Evolutionary conservation across 2,113 vertebrate genomes (phyloP), one percentile per base, ranked within the genome.

Genomic region (Sitta europaea): DNA sequence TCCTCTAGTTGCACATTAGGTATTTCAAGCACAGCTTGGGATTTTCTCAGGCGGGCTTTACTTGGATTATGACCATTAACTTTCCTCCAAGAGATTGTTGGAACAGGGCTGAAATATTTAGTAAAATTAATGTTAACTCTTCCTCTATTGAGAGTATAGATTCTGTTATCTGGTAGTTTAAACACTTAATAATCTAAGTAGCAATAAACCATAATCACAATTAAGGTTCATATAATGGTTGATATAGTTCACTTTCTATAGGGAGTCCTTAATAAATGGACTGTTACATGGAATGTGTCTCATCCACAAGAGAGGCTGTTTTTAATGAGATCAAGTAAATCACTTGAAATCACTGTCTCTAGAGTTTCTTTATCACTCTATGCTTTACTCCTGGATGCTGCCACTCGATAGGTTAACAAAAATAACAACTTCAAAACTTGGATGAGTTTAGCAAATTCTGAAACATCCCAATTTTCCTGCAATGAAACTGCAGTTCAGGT

Each of bases 21-120:
- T 83, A 99, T 99, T 97, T 99, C 99, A 87, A 99, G 98, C 53
- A 99, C 98, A 3, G 99, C 99, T 97, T 99, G 99, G 38, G 99
- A 99, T 97, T 99, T 99, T 92, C 99, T 98, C 62, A 99, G 98
- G 38, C 99, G 98, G 3, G 99, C 98, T 95, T 99, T 99, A 92
- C 99, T 98, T 43, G 99, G 99, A 87, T 99, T 99, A 94, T 99
- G 99, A 25, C 99, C 99, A 65, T 98, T 99, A 95, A 99, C 98
- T 97, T 99, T 99, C 95, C 98, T 98, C 99, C 99, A 99, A 29
- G 99, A 99, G 94, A 99, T 99, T 59, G 99, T 99, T 82, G 99
- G 99, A 96, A 99, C 98, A 10, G 99, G 99, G 94, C 99, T 99
- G 97, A 70, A 93, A 91, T 54, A 94, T 88, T 96, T 79, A 97